Evolutionary conservation across 2,888 invertebrate genomes (phyloP).

Genomic region (Drosophila prolongata): DNA sequence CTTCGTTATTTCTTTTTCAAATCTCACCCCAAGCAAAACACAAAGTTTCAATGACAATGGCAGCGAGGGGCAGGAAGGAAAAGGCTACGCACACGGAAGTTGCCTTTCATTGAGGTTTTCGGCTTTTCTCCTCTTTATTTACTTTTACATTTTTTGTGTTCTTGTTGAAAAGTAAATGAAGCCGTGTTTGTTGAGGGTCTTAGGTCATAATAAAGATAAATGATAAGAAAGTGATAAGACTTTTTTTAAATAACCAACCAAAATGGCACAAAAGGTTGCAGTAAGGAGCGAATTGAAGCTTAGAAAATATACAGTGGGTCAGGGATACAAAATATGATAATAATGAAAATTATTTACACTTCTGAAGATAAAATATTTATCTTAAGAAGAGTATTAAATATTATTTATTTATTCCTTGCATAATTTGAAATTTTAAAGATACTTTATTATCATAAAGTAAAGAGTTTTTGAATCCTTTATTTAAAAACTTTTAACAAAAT

Average conservation of each 20-base stretch:
- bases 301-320: constrained; percentile 38
- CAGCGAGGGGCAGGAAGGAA: constrained; percentile 55
- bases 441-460: too few relatives aligned
- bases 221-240: constrained; percentile 79
- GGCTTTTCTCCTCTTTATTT: constrained; percentile 37
- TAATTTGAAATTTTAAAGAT: too few relatives aligned
- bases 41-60: constrained; percentile 74
- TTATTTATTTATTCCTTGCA: too few relatives aligned
- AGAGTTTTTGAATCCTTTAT: too few relatives aligned
- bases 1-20: constrained; percentile 32
- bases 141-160: constrained; percentile 33
- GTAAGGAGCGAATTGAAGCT: neutral
- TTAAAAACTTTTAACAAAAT: too few relatives aligned
- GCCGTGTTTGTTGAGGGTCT: constrained; percentile 77
- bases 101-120: constrained; percentile 68
- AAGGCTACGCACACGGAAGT: constrained; percentile 74
- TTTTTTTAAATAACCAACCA: constrained; percentile 55
- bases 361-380: too few relatives aligned
- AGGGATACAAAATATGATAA: neutral
- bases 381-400: too few relatives aligned
- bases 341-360: too few relatives aligned
- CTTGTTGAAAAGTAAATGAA: constrained; percentile 76
- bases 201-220: constrained; percentile 78
- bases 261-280: constrained; percentile 35
- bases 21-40: constrained; percentile 30